Evolutionary conservation across 2,113 vertebrate species (phyloP).

Genomic region (Scortum barcoo): DNA sequence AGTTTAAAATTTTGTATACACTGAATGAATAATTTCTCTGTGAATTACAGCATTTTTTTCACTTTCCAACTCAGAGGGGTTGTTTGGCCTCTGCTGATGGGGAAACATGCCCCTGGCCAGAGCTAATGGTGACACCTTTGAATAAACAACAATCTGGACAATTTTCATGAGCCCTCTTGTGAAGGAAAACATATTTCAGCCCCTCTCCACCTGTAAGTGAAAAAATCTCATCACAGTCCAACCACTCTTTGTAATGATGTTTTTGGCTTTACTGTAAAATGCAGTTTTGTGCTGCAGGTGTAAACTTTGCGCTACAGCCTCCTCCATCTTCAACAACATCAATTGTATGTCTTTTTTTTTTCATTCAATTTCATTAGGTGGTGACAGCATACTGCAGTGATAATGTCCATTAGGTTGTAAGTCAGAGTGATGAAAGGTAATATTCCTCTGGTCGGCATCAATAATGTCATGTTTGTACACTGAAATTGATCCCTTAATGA

Average conservation of each 20-base stretch:
- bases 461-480: neutral
- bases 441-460: neutral
- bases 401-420: neutral
- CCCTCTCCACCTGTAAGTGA: neutral
- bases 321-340: neutral
- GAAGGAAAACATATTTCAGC: slow-evolving; percentile 30
- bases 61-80: slow-evolving; percentile 26
- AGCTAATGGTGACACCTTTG: slow-evolving; percentile 34
- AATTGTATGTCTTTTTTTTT: neutral
- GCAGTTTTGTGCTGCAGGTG: neutral
- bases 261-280: slow-evolving; percentile 26
- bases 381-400: neutral
- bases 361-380: neutral
- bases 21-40: neutral
- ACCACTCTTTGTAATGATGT: neutral
- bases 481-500: neutral
- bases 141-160: slow-evolving; percentile 48
- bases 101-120: slow-evolving; percentile 35
- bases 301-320: neutral
- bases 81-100: slow-evolving; percentile 13
- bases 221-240: neutral
- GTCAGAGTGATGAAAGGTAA: neutral
- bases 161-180: neutral
- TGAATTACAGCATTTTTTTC: slow-evolving; percentile 22
- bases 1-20: neutral